Evolutionary conservation across 92 coral and sea anemone genomes (phyloP), one percentile per base, ranked within the genome.

Genomic region (Heteractis magnifica): DNA sequence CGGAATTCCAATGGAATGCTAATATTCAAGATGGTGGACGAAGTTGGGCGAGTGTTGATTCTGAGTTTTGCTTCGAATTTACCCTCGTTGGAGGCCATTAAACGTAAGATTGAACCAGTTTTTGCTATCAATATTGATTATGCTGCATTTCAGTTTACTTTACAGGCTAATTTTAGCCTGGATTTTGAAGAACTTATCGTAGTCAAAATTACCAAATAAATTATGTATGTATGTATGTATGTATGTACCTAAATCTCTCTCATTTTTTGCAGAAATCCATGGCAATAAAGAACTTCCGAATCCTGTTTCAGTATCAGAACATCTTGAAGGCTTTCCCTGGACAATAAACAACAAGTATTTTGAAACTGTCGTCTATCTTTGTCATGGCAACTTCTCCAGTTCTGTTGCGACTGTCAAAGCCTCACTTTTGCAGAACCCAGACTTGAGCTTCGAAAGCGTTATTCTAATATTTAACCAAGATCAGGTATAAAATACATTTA

Each of bases 321-420:
- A 53, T 72, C 72, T 84, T 82, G 89, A 89, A 21, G 51, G 79
- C 87, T 48, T 87, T 83, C 92, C 92, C 3, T 96, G 99, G 99
- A 88, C 53, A 76, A 94, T 96, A 60, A 90, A 90, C 64, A 94
- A 91, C 81, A 96, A 96, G 62, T 96, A 96, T 82, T 96, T 92
- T 75, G 81, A 92, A 52, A 92, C 94, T 74, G 91, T 88, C 34
- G 85, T 94, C 10, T 79, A 78, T 21, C 89, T 96, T 48, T 88
- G 90, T 78, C 86, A 72, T 11, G 62, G 91, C n/a, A 64, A 87
- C 60, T 81, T 79, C 10, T 81, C 87, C 49, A 80, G 76, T 64
- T 60, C 88, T 51, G 93, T 68, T 2, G 20, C 93, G 5, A 82
- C 90, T 51, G 87, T 85, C 44, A 81, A n/a, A 49, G 41, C 77